Base-by-base conservation (phyloP, 2,797 vertebrate genomes). In the Crenichthys baileyi region DNA sequence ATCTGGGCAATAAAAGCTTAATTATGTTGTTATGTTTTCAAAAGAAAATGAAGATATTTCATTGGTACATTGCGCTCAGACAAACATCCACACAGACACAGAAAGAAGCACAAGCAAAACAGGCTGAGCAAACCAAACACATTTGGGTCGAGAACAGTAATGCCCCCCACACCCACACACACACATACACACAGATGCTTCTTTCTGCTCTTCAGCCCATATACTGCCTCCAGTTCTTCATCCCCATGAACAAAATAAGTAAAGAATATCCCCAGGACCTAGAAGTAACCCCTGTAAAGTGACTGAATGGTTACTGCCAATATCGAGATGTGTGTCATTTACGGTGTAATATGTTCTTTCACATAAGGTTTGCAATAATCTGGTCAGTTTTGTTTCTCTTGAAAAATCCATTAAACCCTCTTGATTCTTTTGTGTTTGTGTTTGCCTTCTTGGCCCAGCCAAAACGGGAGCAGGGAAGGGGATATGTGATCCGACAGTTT, bases 41-140 rank as follows among this genome's bases (percentile, higher is more conserved):
- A 75, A 61, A 29, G n/a, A 60, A 46, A 58, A 70, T 51, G 31
- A 78, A 82, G 76, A 87, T 88, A 87, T 85, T 82, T 82, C 53
- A 7, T 9, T 85, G 75, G 76, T 60, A 29, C 13, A 26, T 26
- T 2, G 26, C 15, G 44, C 83, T 53, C 77, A 31, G 85, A 48
- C 78, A 71, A 68, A 72, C 22, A 44, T 58, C 26, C 82, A 83
- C 71, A 68, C 77, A 72, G 0, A 73, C 70, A 58, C 56, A 18
- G 85, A 91, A 63, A 84, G 67, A 82, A 76, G 67, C 80, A 61
- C 79, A 87, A 83, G 89, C 50, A 90, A 90, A 89, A 87, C 84
- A 80, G 78, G 81, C 85, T 89, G 78, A 89, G 56, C 56, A 88
- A 88, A 91, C 68, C 79, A 91, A 93, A 92, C 88, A 85, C 79